Base-by-base conservation (phyloP, 1,140 invertebrate species). In the Aphis gossypii region DNA sequence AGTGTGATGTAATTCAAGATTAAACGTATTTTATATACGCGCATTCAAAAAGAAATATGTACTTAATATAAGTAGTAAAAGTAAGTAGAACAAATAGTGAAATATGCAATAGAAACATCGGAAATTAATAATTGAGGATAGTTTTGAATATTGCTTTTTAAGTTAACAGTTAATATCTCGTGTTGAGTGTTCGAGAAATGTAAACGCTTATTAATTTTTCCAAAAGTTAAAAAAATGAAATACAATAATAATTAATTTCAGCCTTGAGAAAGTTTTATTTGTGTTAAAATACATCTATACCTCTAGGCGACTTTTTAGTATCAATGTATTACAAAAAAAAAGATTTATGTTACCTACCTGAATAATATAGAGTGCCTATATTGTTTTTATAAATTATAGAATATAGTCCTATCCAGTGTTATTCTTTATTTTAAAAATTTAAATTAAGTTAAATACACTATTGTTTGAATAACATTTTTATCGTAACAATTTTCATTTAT, bases 341-440 rank as follows among this genome's bases (percentile, higher is more conserved):
- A 18, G 30, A n/a, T 68, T 76, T 76, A n/a, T 76, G 14, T 76
- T 76, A 76, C n/a, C 60, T 76, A 46, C 38, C 38, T 41, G 60
- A n/a, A 30, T 30, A n/a, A n/a, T n/a, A 76, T 76, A 76, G 18
- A 0, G 14, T 3, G 38, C 38, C 38, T 41, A 41, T 41, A n/a
- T 76, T 68, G 60, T 68, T 68, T 68, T 68, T 68, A n/a, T 76
- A 76, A 76, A n/a, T n/a, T 76, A 76, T 35, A n/a, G 30, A 76
- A n/a, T 1, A 68, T 30, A 60, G 23, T 30, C n/a, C 60, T 68
- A 68, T 11, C 30, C 25, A 60, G 56, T 30, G 56, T 60, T 60
- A n/a, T 68, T n/a, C 30, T 68, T n/a, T 68, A 68, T 68, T 68
- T 68, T 0, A 35, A 76, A 76, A n/a, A 76, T n/a, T 6, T 76